Conservation (phyloP, 1,140 invertebrate genomes). For the Andrena cerasifolii region DNA sequence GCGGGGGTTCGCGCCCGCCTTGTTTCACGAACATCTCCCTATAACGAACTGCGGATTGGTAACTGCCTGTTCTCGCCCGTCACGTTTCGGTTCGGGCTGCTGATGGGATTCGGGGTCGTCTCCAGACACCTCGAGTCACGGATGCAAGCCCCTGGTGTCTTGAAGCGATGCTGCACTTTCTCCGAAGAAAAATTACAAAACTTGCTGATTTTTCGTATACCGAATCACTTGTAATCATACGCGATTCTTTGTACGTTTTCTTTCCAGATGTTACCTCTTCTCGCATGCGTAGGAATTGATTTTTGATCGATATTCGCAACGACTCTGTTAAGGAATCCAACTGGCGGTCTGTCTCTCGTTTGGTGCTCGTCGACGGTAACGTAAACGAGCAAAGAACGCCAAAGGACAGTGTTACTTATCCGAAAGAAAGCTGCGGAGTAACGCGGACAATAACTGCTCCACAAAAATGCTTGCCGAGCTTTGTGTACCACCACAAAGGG, state of each 20-base stretch:
- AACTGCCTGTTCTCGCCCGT: slow-evolving; percentile 9
- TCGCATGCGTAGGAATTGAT: no score
- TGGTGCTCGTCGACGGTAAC: not conserved
- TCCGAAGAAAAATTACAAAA: no score
- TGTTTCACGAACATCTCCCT: slow-evolving; percentile 25
- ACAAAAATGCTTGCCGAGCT: not conserved
- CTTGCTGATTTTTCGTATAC: no score
- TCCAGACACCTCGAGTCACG: not conserved
- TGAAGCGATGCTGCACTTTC: no score
- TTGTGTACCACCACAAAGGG: not conserved
- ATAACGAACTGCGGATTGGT: slow-evolving; percentile 30
- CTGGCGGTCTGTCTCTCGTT: no score
- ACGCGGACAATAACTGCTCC: slow-evolving; percentile 13
- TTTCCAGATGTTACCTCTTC: no score
- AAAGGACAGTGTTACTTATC: slow-evolving; percentile 7
- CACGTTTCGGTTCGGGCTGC: not conserved
- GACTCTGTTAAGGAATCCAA: no score
- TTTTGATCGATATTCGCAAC: no score
- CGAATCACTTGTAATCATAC: no score
- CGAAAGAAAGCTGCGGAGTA: not conserved
- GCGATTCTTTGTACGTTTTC: no score
- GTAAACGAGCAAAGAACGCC: not conserved
- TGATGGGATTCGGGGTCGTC: not conserved
- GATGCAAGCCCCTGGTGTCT: no score
- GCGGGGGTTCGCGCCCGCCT: slow-evolving; percentile 5